phyloP scores from a whole-genome alignment of 2,797 vertebrate genomes.

The Alcedo atthis region DNA sequence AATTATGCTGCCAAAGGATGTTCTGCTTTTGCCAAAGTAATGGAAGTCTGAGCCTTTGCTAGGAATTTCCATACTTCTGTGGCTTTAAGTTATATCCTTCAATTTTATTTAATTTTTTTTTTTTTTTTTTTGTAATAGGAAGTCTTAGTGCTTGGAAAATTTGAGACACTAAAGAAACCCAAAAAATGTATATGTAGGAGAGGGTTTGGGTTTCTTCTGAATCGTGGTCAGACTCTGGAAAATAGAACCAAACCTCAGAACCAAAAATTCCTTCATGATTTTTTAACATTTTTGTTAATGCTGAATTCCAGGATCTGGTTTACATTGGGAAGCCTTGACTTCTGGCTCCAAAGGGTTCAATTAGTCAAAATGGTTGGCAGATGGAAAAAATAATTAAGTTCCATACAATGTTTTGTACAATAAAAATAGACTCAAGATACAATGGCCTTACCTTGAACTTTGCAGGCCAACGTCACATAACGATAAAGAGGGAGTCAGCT shows the following conservation, averaged over 20 bases:
- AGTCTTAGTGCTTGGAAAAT: constrained; percentile 67
- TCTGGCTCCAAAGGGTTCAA: constrained; percentile 61
- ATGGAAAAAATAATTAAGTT: constrained; percentile 70
- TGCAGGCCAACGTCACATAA: constrained; percentile 27
- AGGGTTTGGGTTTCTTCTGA: constrained; percentile 54
- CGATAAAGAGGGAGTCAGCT: constrained; percentile 59
- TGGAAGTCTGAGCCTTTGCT: constrained; percentile 59
- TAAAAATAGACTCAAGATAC: constrained; percentile 68
- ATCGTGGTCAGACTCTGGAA: neutral
- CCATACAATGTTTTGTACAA: constrained; percentile 56
- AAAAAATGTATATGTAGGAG: constrained; percentile 51
- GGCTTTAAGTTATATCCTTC: constrained; percentile 69
- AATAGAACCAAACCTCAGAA: constrained; percentile 40
- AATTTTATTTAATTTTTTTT: neutral
- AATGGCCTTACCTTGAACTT: constrained; percentile 72
- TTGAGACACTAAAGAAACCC: constrained; percentile 48
- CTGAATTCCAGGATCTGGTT: constrained; percentile 45
- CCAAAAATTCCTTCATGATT: constrained; percentile 6
- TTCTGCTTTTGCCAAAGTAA: constrained; percentile 57
- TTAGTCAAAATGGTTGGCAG: constrained; percentile 73
- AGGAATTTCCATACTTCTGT: constrained; percentile 63
- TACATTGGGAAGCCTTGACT: constrained; percentile 60
- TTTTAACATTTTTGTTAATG: neutral
- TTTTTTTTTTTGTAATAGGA: constrained; percentile 31
- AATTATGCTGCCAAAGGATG: constrained; percentile 29